These are phyloP conservation scores for Adelognathus sp. DNA, from an alignment of 2,888 invertebrate genomes.

Conservation along the genomic window DNA sequence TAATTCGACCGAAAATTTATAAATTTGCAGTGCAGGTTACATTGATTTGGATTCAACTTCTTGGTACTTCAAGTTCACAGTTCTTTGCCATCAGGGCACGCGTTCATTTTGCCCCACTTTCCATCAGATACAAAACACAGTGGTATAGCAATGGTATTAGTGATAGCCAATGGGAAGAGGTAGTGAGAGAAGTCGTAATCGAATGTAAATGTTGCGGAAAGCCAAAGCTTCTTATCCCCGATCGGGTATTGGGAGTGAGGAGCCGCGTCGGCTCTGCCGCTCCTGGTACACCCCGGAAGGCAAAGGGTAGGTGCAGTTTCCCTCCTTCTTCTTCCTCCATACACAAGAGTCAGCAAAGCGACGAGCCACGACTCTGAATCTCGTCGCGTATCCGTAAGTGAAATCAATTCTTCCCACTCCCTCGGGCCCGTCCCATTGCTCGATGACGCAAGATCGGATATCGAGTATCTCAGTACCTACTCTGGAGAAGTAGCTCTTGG, in stretches of 20 bases:
- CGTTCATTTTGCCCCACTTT: no score
- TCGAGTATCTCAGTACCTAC: neutral
- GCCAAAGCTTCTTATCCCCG: slow-evolving; percentile 72
- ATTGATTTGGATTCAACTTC: no score
- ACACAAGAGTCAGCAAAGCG: neutral
- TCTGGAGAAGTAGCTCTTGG: neutral
- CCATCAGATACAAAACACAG: slow-evolving; percentile 1
- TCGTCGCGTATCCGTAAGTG: slow-evolving; percentile 19
- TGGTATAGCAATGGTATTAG: neutral
- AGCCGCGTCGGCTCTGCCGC: neutral
- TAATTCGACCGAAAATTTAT: no score
- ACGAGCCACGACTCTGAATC: neutral
- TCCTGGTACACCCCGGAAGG: neutral
- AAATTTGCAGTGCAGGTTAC: no score
- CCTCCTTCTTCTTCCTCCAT: neutral
- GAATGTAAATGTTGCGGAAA: slow-evolving; percentile 78
- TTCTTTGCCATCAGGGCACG: no score
- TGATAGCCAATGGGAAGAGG: slow-evolving; percentile 21
- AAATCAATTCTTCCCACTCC: slow-evolving; percentile 50
- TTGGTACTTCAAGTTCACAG: no score
- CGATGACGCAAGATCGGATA: neutral
- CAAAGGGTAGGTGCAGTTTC: slow-evolving; percentile 3
- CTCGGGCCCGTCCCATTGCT: neutral
- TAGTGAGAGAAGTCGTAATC: slow-evolving; percentile 68
- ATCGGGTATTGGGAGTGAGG: slow-evolving; percentile 48